Base-by-base conservation (phyloP, 2,888 invertebrate genomes). In the Griposia aprilina region DNA sequence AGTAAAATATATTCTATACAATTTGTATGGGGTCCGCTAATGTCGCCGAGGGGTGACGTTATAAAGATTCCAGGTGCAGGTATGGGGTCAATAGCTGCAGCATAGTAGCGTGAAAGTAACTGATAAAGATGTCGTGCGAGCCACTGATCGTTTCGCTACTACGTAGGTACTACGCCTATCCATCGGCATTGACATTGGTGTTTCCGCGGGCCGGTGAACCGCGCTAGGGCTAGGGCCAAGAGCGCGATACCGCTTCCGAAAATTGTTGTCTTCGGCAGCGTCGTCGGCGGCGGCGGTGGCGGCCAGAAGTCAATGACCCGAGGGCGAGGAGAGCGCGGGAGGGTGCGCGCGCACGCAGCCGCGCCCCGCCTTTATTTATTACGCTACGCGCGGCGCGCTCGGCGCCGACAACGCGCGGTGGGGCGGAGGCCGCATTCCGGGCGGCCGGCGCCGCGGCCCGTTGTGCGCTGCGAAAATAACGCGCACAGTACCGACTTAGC, bases 331-430 rank as follows among this genome's bases (percentile, higher is more conserved):
- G 92, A 94, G 94, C 93, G 95, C 94, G 96, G 96, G 96, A 96
- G 94, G 95, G 96, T 96, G 96, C 96, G 96, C 96, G 94, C 96
- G 96, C 96, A 96, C 95, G 95, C 95, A 95, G 94, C 95, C 95
- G 95, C 95, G 96, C 96, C 96, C 96, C 96, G 96, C 96, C 96
- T 96, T 96, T 96, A 96, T 96, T 96, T 96, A 96, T 96, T 96
- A 96, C 96, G 95, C 94, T 96, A 95, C 96, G 96, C 94, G 96
- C 95, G 94, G 94, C 92, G 93, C 93, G 94, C 93, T 91, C 93
- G 92, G 92, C 94, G 93, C 93, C 92, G 92, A 93, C 94, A 92
- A 92, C 93, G 92, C 93, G 94, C 94, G 94, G 94, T 94, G 95
- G 95, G 94, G 95, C 94, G 94, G 95, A 95, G 95, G 95, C 95